Evolutionary conservation across 2,797 vertebrate species (phyloP), one percentile per base, ranked within the genome.

Genomic region (Galaxias olidus): DNA sequence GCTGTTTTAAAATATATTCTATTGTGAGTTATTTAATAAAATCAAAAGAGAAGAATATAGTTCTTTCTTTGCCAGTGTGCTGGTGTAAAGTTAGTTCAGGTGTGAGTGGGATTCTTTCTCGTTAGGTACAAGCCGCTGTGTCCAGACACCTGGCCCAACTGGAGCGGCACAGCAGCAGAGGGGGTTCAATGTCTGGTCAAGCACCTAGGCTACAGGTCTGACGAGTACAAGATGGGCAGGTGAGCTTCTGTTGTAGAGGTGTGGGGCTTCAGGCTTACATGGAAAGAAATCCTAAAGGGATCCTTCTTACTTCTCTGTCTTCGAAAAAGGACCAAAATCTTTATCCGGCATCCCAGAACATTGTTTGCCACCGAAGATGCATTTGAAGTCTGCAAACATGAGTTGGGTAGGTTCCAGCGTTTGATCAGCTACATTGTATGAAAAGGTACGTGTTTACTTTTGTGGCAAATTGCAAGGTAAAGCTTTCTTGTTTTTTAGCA

Each of bases 271-370:
- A n/a, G n/a, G n/a, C n/a, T n/a, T n/a, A n/a, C n/a, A n/a, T n/a
- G n/a, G n/a, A n/a, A n/a, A n/a, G n/a, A n/a, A n/a, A n/a, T n/a
- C n/a, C n/a, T n/a, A n/a, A 15, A 18, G n/a, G 14, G 15, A 15
- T 47, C 40, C 53, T 15, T 44, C 18, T 44, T 9, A n/a, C 58
- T 47, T 43, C 6, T 10, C 1, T 65, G 66, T 72, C n/a, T n/a
- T n/a, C n/a, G n/a, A n/a, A n/a, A n/a, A n/a, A 99, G 97, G 79
- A 98, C 95, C 62, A 99, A 99, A 87, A 95, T 99, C 86, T 99
- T 99, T 81, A 99, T 99, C 74, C 96, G 96, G 30, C 95, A 96
- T 71, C 95, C 98, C 1, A 94, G 92, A 81, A 98, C 97, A 3
- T 88, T 99, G 53, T 98, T 95, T 75, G 96, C 96, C 70, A 99